phyloP scores from a whole-genome alignment of 2,888 invertebrate species.

The Microctonus aethiopoides region DNA sequence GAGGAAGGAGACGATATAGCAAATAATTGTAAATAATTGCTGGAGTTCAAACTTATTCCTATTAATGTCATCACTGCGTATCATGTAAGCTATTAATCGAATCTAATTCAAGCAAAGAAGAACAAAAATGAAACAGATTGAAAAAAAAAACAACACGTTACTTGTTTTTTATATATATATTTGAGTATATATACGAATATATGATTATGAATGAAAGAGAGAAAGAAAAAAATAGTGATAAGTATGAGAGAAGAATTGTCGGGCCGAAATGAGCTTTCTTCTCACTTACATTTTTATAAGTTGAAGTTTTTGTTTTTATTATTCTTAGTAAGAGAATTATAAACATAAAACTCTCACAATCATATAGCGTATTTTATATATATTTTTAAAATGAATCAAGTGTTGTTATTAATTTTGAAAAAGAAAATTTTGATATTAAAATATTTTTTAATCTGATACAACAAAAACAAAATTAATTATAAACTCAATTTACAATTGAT shows the following conservation, averaged over 20 bases:
- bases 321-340: not conserved
- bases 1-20: conserved; percentile 42
- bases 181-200: conserved; percentile 41
- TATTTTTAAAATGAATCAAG: not conserved
- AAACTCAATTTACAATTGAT: conserved; percentile 24
- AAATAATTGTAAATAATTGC: conserved; percentile 65
- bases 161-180: conserved; percentile 47
- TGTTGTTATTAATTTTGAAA: not conserved
- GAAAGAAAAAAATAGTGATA: not conserved
- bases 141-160: conserved; percentile 42
- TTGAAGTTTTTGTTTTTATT: conserved; percentile 15
- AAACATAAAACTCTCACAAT: not conserved
- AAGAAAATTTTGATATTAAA: not conserved
- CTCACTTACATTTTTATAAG: not conserved
- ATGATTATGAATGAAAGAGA: conserved; percentile 36
- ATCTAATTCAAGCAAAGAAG: conserved; percentile 34
- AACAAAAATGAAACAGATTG: conserved; percentile 20
- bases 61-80: conserved; percentile 51
- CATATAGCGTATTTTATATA: not conserved
- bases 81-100: conserved; percentile 45
- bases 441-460: not conserved
- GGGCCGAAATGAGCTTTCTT: conserved; percentile 21
- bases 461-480: conserved; percentile 35
- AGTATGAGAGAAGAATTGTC: not conserved
- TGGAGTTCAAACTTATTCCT: conserved; percentile 65